phyloP scores from a whole-genome alignment of 2,113 vertebrate genomes.

The Lepisosteus oculatus region DNA sequence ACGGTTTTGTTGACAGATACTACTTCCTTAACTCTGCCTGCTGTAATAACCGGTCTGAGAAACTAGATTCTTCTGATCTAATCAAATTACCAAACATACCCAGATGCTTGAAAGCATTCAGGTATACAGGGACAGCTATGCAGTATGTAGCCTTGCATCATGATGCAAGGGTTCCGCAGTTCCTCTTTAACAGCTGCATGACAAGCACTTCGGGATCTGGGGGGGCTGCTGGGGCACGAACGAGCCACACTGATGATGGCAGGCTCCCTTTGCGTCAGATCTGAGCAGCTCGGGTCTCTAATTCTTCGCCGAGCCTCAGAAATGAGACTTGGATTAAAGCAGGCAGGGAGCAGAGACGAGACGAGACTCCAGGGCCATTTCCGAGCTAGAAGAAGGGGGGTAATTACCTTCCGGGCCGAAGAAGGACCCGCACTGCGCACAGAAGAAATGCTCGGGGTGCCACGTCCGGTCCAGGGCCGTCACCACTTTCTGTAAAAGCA shows the following conservation, averaged over 20 bases:
- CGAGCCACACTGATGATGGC: neutral
- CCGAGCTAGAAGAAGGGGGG: too few relatives aligned
- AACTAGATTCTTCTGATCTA: too few relatives aligned
- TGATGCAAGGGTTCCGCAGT: too few relatives aligned
- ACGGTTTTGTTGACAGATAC: too few relatives aligned
- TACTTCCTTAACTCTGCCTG: too few relatives aligned
- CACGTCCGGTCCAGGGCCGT: constrained; percentile 94
- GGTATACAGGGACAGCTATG: neutral
- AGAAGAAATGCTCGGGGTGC: constrained; percentile 98
- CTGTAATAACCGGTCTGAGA: too few relatives aligned
- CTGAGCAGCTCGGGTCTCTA: neutral
- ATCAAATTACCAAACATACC: too few relatives aligned
- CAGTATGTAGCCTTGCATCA: neutral
- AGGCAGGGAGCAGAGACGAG: too few relatives aligned
- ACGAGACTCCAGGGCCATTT: too few relatives aligned
- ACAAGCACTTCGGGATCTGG: too few relatives aligned
- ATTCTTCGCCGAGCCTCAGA: neutral
- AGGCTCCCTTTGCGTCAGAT: neutral
- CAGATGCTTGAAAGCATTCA: too few relatives aligned
- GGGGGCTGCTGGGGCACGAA: neutral
- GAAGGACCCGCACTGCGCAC: constrained; percentile 94
- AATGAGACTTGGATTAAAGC: neutral
- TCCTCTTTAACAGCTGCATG: too few relatives aligned
- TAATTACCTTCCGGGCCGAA: constrained; percentile 89
- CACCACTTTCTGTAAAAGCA: constrained; percentile 86